These are phyloP conservation scores for Dendrolimus pini DNA, from an alignment of 2,888 invertebrate genomes.

Conservation along the genomic window DNA sequence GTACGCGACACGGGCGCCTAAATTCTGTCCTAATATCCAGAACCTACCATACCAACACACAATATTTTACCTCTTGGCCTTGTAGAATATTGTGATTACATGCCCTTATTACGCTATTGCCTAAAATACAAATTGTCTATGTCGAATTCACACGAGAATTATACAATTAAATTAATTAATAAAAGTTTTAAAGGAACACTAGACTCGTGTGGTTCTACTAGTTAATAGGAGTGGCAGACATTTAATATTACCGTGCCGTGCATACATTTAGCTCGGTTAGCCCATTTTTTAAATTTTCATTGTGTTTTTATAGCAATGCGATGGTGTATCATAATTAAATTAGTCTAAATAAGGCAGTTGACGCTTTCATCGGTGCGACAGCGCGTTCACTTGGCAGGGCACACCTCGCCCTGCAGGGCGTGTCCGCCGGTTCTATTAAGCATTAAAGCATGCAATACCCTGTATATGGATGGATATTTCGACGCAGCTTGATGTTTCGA, in stretches of 20 bases:
- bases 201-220: conserved; percentile 1
- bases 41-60: conserved; percentile 3
- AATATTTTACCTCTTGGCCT: no score
- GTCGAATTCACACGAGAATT: conserved; percentile 4
- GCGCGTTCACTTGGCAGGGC: conserved; percentile 14
- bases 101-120: no score
- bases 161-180: conserved; percentile 1
- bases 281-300: neutral
- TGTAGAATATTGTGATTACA: conserved; percentile 1
- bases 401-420: conserved; percentile 30
- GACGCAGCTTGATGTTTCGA: conserved; percentile 18
- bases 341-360: conserved; percentile 28
- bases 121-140: no score
- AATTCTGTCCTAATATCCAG: no score
- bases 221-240: conserved; percentile 15
- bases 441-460: conserved; percentile 9
- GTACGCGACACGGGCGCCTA: conserved; percentile 10
- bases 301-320: conserved; percentile 6
- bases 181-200: conserved; percentile 1
- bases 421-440: conserved; percentile 19
- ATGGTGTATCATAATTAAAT: conserved; percentile 22
- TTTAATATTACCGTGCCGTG: conserved; percentile 6
- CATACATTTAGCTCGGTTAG: conserved; percentile 1
- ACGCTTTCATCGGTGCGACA: conserved; percentile 18
- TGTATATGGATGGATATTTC: conserved; percentile 8